Percentiles rank a stretch among this genome's conserved stretches.
Conservation (phyloP, 2,797 vertebrate genomes). For the Melanogrammus aeglefinus region DNA sequence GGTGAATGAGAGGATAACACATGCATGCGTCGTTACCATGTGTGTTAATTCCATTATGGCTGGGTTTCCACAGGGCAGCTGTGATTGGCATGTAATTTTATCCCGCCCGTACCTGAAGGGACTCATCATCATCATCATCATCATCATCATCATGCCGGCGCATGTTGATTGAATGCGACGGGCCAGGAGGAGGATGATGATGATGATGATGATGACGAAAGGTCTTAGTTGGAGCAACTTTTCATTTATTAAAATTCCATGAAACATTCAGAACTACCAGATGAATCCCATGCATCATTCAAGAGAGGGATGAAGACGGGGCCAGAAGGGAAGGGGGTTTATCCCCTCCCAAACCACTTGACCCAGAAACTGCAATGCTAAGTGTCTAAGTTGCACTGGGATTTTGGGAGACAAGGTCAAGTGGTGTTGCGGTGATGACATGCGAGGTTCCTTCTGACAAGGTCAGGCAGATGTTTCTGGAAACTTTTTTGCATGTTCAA, state of each 20-base stretch:
- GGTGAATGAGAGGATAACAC: too few relatives aligned
- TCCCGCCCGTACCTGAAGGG: too few relatives aligned
- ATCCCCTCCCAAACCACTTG: too few relatives aligned
- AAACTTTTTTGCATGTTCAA: not conserved
- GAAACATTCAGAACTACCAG: conserved; percentile 61
- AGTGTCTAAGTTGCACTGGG: not conserved
- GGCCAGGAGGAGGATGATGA: too few relatives aligned
- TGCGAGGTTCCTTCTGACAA: conserved; percentile 31
- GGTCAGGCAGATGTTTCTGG: conserved; percentile 4
- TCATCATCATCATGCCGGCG: too few relatives aligned
- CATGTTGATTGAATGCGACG: too few relatives aligned
- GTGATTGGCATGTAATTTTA: too few relatives aligned
- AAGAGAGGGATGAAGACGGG: conserved; percentile 24
- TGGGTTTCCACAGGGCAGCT: too few relatives aligned
- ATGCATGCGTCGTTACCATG: too few relatives aligned
- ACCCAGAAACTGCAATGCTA: too few relatives aligned
- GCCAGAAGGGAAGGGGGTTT: not conserved
- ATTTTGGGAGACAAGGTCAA: conserved; percentile 31
- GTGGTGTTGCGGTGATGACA: conserved; percentile 33
- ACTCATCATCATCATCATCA: too few relatives aligned
- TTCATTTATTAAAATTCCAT: conserved; percentile 62
- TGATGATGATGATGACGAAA: conserved; percentile 34
- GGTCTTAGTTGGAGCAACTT: conserved; percentile 33
- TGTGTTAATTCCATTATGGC: too few relatives aligned
- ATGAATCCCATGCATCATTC: conserved; percentile 61